Evolutionary conservation across 2,113 vertebrate genomes (phyloP).

Genomic region (Salvelinus fontinalis): DNA sequence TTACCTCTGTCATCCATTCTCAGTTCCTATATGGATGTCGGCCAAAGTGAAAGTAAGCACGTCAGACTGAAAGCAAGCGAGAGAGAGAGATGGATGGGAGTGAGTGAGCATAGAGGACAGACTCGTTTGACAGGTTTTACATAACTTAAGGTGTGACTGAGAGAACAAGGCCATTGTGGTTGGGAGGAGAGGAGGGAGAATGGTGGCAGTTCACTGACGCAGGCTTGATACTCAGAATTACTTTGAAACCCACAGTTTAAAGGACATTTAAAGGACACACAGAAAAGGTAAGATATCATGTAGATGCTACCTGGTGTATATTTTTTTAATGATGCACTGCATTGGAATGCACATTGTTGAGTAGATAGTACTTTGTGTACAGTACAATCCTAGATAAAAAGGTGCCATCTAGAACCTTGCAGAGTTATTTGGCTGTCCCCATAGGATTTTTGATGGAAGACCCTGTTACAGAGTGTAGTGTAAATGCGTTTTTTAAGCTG

Average conservation of each 20-base stretch:
- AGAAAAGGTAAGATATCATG: slow-evolving; percentile 27
- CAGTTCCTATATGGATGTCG: background rate
- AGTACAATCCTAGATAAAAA: background rate
- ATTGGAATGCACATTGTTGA: no score
- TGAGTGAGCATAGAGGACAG: slow-evolving; percentile 35
- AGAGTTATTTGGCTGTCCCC: no score
- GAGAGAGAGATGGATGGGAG: slow-evolving; percentile 17
- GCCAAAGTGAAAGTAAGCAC: background rate
- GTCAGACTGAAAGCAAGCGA: slow-evolving; percentile 13
- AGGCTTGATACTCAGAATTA: background rate
- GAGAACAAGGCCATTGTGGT: slow-evolving; percentile 60
- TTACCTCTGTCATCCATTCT: no score
- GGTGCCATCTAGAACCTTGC: no score
- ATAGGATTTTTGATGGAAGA: no score
- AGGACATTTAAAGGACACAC: slow-evolving; percentile 34
- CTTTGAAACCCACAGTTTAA: slow-evolving; percentile 4
- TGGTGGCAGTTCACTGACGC: background rate
- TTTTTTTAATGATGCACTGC: background rate
- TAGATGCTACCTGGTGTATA: background rate
- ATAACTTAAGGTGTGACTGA: slow-evolving; percentile 78
- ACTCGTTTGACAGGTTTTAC: slow-evolving; percentile 68
- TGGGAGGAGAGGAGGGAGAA: slow-evolving; percentile 33
- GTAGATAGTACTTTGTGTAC: background rate
- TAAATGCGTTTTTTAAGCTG: no score
- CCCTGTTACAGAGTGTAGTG: no score